Conservation (phyloP, 2,888 invertebrate species). For the Chrysotoxum bicinctum region DNA sequence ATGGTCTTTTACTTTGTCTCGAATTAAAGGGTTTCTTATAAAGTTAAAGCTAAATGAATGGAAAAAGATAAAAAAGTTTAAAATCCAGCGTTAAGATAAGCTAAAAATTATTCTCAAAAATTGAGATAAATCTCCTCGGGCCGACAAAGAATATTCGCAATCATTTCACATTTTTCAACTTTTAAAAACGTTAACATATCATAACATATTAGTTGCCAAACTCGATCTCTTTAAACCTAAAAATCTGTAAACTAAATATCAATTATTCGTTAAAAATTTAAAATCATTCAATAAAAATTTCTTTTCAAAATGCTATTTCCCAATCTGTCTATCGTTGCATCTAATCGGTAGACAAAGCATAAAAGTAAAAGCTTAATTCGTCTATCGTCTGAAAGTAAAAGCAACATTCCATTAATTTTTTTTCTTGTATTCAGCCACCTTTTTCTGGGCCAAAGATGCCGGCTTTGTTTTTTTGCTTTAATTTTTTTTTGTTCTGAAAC, state of each 20-base stretch:
- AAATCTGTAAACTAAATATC: not conserved
- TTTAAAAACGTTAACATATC: not conserved
- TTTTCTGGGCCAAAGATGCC: slow-evolving; percentile 33
- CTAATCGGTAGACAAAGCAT: not conserved
- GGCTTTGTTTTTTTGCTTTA: slow-evolving; percentile 7
- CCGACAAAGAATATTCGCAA: too few species aligned
- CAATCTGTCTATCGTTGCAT: not conserved
- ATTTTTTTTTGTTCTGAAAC: not conserved
- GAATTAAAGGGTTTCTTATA: too few species aligned
- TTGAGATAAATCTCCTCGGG: too few species aligned
- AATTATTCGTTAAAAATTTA: too few species aligned
- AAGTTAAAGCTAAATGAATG: too few species aligned
- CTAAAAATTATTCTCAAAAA: too few species aligned
- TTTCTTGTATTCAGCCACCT: not conserved
- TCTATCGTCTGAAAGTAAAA: slow-evolving; percentile 35
- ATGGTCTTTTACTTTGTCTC: too few species aligned
- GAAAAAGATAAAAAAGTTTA: too few species aligned
- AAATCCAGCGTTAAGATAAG: too few species aligned
- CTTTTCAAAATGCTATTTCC: slow-evolving; percentile 1
- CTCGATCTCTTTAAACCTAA: not conserved
- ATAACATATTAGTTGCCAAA: not conserved
- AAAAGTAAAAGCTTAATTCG: slow-evolving; percentile 23
- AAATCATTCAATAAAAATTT: not conserved
- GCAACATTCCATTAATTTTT: not conserved
- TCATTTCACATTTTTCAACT: not conserved